These are phyloP conservation scores for Andinoacara biseriatus DNA, from an alignment of 2,113 vertebrate species.

Conservation along the genomic window DNA sequence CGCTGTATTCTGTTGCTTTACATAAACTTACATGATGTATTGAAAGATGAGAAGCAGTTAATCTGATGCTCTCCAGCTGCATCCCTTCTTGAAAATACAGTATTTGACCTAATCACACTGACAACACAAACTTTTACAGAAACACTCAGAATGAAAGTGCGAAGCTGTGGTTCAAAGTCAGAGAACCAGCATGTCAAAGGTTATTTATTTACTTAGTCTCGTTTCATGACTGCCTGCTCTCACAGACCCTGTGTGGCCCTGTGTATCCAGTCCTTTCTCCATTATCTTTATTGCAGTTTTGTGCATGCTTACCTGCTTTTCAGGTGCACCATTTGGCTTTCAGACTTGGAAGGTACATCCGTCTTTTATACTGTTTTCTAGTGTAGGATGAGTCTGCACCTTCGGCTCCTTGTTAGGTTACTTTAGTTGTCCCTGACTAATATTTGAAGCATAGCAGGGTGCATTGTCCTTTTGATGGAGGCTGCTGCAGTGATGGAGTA, in stretches of 20 bases:
- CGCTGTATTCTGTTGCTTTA: background rate
- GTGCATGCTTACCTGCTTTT: background rate
- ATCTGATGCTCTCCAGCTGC: background rate
- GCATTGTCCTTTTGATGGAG: background rate
- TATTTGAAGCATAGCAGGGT: background rate
- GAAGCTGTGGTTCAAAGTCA: background rate
- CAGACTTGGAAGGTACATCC: no score
- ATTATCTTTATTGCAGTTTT: conserved; percentile 4
- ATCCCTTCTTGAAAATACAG: background rate
- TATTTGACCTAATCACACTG: background rate
- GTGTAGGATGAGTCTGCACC: no score
- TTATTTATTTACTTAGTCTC: background rate
- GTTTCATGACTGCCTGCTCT: background rate
- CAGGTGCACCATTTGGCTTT: background rate
- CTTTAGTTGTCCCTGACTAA: no score
- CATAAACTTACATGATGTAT: background rate
- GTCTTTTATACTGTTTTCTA: no score
- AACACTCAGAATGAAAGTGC: background rate
- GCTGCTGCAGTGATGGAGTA: background rate
- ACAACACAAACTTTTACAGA: background rate
- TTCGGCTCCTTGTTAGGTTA: no score
- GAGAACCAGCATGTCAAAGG: background rate
- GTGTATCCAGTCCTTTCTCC: background rate
- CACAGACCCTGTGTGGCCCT: background rate
- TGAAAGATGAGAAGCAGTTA: conserved; percentile 1